Evolutionary conservation across 1,140 invertebrate genomes (phyloP).

Genomic region (Capitella teleta): DNA sequence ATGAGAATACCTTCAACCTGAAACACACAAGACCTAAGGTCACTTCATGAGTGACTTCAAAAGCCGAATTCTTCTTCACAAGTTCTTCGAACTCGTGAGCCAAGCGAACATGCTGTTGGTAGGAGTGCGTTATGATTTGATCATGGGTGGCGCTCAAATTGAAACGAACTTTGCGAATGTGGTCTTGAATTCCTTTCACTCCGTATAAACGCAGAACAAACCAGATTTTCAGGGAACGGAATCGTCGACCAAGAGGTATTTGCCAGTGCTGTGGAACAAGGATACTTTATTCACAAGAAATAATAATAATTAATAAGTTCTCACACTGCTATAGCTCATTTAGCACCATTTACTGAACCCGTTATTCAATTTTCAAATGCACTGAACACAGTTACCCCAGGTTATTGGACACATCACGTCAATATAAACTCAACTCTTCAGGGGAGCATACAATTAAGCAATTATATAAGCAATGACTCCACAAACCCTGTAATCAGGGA

Average conservation of each 20-base stretch:
- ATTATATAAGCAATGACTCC: neutral
- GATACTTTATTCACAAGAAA: neutral
- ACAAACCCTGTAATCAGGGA: constrained; percentile 48
- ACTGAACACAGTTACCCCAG: neutral
- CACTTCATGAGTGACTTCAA: constrained; percentile 89
- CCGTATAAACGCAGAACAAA: constrained; percentile 78
- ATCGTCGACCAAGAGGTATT: constrained; percentile 78
- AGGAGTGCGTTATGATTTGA: neutral
- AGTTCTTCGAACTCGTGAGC: constrained; percentile 65
- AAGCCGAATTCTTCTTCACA: constrained; percentile 58
- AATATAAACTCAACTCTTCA: neutral
- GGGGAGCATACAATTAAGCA: neutral
- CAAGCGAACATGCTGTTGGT: constrained; percentile 52
- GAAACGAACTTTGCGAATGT: constrained; percentile 59
- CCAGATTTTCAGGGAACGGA: constrained; percentile 88
- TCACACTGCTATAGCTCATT: neutral
- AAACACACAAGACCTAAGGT: constrained; percentile 88
- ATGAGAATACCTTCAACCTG: too few relatives aligned
- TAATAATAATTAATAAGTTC: neutral
- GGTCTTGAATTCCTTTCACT: constrained; percentile 60
- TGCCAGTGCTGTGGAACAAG: constrained; percentile 67
- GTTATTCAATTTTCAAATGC: neutral
- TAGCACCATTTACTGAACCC: neutral
- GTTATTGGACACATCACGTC: neutral
- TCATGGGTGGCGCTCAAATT: too few relatives aligned